Base-by-base conservation (phyloP, 2,797 vertebrate genomes). In the Gambelia wislizenii region DNA sequence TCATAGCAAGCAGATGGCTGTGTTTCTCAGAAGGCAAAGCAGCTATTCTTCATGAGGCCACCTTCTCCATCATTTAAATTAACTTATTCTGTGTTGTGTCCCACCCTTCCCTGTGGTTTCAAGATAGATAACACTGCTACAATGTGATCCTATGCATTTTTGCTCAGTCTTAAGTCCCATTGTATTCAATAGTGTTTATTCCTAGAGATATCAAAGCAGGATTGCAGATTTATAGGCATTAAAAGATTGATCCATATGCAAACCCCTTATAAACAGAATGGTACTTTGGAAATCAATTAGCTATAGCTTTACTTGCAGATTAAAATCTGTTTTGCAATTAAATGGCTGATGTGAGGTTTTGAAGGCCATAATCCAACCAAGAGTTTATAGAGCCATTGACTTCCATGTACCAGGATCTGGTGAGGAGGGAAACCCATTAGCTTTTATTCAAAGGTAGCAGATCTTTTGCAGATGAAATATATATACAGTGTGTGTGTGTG, bases 1-100 rank as follows among this genome's bases (percentile, higher is more conserved):
- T 86, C 74, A 84, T 83, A 89, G 87, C 87, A 87, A 91, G 83
- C 7, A 20, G 72, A 36, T 42, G 22, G 33, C 80, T 87, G 64
- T 79, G 74, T 67, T 87, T 87, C 36, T 44, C 36, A 64, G 67
- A 56, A 92, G 78, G 81, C 81, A 69, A 89, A 81, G 69, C 59
- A 79, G 44, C 16, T 77, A 39, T 42, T 9, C 59, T 14, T 30
- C 5, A 30, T 56, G 16, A 64, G 61, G 52, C 59, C 49, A 10
- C 2, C 79, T 89, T 67, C 33, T 88, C 69, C 25, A 77, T 33
- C 87, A 56, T 56, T 18, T 81, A 91, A 91, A 18, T 39, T 52
- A 88, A 80, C 56, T 89, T 36, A 8, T 25, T 91, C 88, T n/a
- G 39, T 76, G 47, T 33, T 69, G 20, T 67, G 25, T 72, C 70